phyloP scores from a whole-genome alignment of 2,888 invertebrate species.

The Cephus nigrinus region DNA sequence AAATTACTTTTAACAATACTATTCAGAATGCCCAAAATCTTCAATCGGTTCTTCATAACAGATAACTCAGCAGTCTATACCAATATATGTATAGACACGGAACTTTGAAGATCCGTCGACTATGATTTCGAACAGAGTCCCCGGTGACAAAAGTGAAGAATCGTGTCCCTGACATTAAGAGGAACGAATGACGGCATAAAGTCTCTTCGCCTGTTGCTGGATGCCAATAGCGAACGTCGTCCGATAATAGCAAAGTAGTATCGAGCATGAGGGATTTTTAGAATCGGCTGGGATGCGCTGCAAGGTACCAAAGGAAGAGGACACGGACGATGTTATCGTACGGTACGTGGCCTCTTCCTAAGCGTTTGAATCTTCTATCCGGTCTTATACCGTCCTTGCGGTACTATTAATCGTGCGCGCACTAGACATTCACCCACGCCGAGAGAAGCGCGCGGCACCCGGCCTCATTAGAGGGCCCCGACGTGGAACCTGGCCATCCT shows the following conservation, averaged over 20 bases:
- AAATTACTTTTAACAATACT: background rate
- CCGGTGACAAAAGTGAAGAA: background rate
- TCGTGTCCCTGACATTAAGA: background rate
- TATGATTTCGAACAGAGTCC: background rate
- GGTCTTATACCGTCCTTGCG: conserved; percentile 32
- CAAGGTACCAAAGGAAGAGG: background rate
- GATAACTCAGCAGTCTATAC: background rate
- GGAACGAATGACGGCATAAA: background rate
- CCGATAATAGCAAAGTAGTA: background rate
- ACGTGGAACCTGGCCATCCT: conserved; percentile 9
- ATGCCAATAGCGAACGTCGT: background rate
- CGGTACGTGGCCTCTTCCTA: background rate
- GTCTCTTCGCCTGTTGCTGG: background rate
- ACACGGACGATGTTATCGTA: background rate
- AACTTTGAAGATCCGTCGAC: background rate
- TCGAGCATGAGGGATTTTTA: background rate
- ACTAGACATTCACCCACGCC: conserved; percentile 50
- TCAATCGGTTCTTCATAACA: background rate
- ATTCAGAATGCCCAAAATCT: background rate
- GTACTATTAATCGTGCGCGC: conserved; percentile 44
- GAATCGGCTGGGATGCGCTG: background rate
- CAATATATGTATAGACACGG: background rate
- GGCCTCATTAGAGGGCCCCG: conserved; percentile 46
- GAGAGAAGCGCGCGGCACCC: conserved; percentile 15
- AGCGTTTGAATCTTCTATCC: conserved; percentile 1